A percentile compares a stretch with the other conserved stretches of the same genome.
phyloP scores from a whole-genome alignment of 2,113 vertebrate species.

The Ctenomys sociabilis region DNA sequence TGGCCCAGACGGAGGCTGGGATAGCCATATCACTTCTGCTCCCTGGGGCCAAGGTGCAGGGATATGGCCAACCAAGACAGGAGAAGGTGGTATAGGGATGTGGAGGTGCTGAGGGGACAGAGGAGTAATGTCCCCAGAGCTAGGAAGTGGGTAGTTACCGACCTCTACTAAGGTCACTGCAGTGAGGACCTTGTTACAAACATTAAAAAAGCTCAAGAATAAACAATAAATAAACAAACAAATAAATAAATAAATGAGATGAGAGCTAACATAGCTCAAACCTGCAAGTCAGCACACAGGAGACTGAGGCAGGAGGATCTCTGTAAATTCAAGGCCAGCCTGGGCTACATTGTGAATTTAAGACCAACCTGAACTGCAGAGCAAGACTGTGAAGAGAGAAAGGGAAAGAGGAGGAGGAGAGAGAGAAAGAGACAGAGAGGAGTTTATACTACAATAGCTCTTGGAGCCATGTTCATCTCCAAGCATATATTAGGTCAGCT shows the following conservation, averaged over 20 bases:
- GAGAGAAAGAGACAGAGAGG: not conserved
- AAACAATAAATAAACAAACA: too few relatives aligned
- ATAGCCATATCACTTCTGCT: too few relatives aligned
- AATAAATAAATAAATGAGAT: not conserved
- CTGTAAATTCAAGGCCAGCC: too few relatives aligned
- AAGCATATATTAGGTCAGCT: not conserved
- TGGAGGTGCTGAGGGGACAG: not conserved
- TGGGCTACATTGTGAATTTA: too few relatives aligned
- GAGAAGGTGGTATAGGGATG: not conserved
- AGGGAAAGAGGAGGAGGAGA: not conserved
- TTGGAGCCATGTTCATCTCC: slow-evolving; percentile 3
- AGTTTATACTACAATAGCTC: not conserved
- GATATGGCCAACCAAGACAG: not conserved
- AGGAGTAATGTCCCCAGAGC: not conserved
- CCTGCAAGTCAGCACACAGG: not conserved
- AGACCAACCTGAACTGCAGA: too few relatives aligned
- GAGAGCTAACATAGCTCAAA: not conserved
- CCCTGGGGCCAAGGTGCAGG: too few relatives aligned
- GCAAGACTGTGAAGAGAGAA: not conserved
- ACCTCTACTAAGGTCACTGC: not conserved
- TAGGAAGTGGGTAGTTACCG: not conserved
- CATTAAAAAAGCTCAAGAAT: not conserved
- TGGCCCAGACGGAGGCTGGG: not conserved
- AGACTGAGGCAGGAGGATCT: too few relatives aligned
- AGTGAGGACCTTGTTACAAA: slow-evolving; percentile 29